A percentile compares a stretch with the other conserved stretches of the same genome.
Conservation (phyloP, 2,113 vertebrate species). For the Semnornis frantzii region DNA sequence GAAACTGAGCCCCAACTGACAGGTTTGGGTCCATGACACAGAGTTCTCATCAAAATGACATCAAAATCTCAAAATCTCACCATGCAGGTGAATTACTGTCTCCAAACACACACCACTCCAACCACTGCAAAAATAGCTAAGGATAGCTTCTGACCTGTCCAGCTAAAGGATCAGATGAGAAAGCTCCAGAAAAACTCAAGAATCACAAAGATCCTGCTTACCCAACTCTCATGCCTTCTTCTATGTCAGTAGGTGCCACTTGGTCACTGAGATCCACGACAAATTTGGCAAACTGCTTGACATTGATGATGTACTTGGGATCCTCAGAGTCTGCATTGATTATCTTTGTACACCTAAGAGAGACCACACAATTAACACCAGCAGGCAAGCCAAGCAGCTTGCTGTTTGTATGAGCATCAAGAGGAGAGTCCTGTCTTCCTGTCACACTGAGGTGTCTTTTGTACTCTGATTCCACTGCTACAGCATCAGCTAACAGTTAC, state of each 20-base stretch:
- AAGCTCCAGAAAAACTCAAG: not conserved
- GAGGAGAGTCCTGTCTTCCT: not conserved
- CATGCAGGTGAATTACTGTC: not conserved
- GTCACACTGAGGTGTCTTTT: accelerated
- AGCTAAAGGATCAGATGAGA: not conserved
- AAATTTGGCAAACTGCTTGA: constrained; percentile 99
- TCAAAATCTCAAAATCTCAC: not conserved
- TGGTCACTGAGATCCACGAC: constrained; percentile 99
- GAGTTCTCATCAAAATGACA: not conserved
- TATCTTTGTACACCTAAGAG: constrained; percentile 94
- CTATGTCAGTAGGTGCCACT: constrained; percentile 98
- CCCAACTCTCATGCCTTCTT: constrained; percentile 99
- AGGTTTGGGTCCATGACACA: not conserved
- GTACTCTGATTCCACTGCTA: not conserved
- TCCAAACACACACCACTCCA: not conserved
- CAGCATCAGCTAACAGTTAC: not conserved
- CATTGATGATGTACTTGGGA: constrained; percentile 99
- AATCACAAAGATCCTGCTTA: constrained; percentile 67
- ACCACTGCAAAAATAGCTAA: not conserved
- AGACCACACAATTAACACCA: not conserved
- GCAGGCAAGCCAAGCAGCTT: not conserved
- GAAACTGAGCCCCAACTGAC: not conserved
- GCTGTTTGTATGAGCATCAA: not conserved
- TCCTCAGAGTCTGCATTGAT: constrained; percentile 99
- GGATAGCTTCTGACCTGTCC: not conserved